Conservation (phyloP, 1,140 invertebrate genomes). For the Tribolium castaneum region DNA sequence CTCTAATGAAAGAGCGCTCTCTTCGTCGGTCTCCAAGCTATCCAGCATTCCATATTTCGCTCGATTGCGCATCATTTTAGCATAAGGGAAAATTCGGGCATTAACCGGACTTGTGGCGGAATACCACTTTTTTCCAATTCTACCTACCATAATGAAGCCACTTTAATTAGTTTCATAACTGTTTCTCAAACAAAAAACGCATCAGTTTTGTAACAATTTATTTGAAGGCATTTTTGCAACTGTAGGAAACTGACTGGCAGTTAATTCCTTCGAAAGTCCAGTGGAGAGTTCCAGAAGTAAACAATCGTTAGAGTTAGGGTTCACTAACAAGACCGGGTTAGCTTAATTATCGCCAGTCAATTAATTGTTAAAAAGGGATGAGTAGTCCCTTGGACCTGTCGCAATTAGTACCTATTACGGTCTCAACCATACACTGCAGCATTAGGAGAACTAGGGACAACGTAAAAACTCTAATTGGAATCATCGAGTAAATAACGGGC, state of each 20-base stretch:
- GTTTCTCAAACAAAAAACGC: neutral
- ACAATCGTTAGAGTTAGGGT: conserved; percentile 17
- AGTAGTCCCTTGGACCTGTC: conserved; percentile 52
- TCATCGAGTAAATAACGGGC: conserved; percentile 15
- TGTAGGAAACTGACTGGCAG: neutral
- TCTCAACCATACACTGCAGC: conserved; percentile 35
- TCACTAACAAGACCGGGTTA: conserved; percentile 54
- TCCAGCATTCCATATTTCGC: conserved; percentile 50
- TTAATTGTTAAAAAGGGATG: conserved; percentile 61
- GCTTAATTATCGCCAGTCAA: conserved; percentile 64
- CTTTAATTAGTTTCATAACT: neutral
- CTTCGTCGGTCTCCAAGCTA: conserved; percentile 44
- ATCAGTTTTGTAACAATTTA: too few relatives aligned
- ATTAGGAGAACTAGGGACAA: neutral
- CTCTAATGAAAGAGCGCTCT: conserved; percentile 61
- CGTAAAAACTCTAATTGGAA: conserved; percentile 14
- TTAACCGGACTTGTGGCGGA: conserved; percentile 54
- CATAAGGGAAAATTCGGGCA: conserved; percentile 55
- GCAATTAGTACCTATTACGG: conserved; percentile 57
- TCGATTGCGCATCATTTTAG: conserved; percentile 53
- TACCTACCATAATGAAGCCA: too few relatives aligned
- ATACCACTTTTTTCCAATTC: conserved; percentile 48
- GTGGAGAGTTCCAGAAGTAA: conserved; percentile 1
- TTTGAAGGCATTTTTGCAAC: neutral
- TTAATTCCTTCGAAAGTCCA: neutral